A percentile compares a stretch with the other conserved stretches of the same genome.
Conservation (phyloP, 2,888 invertebrate genomes). For the Trilocha varians region DNA sequence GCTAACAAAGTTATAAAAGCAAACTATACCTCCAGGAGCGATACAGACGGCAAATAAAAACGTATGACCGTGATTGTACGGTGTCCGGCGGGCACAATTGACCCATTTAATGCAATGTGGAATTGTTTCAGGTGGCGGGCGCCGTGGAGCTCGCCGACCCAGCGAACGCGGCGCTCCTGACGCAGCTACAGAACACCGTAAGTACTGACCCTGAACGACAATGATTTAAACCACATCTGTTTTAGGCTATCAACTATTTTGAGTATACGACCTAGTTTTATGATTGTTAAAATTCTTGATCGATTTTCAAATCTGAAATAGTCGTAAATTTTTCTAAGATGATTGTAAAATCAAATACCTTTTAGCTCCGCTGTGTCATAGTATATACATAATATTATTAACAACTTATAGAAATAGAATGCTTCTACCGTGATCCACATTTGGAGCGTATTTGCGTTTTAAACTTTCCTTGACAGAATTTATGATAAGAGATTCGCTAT, state of each 20-base stretch:
- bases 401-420: no score
- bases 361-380: no score
- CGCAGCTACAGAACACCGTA: slow-evolving; percentile 53
- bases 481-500: no score
- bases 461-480: no score
- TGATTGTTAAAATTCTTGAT: not conserved
- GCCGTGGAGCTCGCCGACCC: slow-evolving; percentile 55
- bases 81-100: slow-evolving; percentile 38
- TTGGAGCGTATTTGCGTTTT: no score
- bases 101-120: slow-evolving; percentile 44
- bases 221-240: not conserved
- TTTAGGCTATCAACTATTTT: not conserved
- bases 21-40: slow-evolving; percentile 1
- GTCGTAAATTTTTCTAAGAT: not conserved
- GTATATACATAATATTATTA: no score
- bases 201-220: slow-evolving; percentile 25
- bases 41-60: slow-evolving; percentile 12
- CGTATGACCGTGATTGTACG: slow-evolving; percentile 16
- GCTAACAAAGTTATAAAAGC: slow-evolving; percentile 4
- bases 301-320: not conserved
- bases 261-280: not conserved
- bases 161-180: slow-evolving; percentile 48
- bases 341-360: no score
- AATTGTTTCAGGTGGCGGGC: slow-evolving; percentile 52
- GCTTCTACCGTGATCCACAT: no score